Evolutionary conservation across 1,140 invertebrate species (phyloP).

Genomic region (Neoseiulus cucumeris): DNA sequence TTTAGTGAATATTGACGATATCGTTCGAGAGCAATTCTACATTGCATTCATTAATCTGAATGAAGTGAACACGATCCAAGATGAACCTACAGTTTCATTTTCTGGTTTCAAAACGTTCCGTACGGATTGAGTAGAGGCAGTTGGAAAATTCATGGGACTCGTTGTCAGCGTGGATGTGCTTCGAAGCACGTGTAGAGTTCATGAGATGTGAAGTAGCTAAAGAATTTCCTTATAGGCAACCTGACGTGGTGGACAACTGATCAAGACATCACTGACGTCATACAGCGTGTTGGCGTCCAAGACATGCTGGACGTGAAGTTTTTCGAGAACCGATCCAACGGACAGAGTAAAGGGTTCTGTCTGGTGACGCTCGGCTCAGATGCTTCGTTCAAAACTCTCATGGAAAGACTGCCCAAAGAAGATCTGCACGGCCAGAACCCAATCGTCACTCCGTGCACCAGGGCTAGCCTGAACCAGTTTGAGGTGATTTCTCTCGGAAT

Average conservation of each 20-base stretch:
- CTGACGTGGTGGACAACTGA: slow-evolving; percentile 93
- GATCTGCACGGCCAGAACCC: slow-evolving; percentile 86
- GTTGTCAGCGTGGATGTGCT: no score
- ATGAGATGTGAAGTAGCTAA: no score
- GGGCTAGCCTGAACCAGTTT: slow-evolving; percentile 54
- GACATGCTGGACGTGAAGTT: slow-evolving; percentile 97
- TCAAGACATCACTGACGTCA: slow-evolving; percentile 72
- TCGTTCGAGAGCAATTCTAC: no score
- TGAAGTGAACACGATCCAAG: no score
- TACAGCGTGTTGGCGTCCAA: slow-evolving; percentile 61
- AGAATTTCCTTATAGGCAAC: slow-evolving; percentile 60
- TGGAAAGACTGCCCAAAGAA: slow-evolving; percentile 80
- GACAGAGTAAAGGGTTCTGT: slow-evolving; percentile 95
- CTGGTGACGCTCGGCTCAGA: slow-evolving; percentile 79
- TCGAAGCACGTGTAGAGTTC: no score
- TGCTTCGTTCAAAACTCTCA: slow-evolving; percentile 59
- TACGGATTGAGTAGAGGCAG: no score
- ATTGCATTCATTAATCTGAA: no score
- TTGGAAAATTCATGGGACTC: no score
- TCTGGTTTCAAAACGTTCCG: no score
- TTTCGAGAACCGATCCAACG: slow-evolving; percentile 96
- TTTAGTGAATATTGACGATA: no score
- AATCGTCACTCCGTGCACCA: slow-evolving; percentile 81
- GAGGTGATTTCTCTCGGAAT: slow-evolving; percentile 27
- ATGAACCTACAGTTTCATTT: no score